Percentiles rank a stretch among this genome's conserved stretches.
phyloP scores from a whole-genome alignment of 2,888 invertebrate genomes.

The Agrotis exclamationis region DNA sequence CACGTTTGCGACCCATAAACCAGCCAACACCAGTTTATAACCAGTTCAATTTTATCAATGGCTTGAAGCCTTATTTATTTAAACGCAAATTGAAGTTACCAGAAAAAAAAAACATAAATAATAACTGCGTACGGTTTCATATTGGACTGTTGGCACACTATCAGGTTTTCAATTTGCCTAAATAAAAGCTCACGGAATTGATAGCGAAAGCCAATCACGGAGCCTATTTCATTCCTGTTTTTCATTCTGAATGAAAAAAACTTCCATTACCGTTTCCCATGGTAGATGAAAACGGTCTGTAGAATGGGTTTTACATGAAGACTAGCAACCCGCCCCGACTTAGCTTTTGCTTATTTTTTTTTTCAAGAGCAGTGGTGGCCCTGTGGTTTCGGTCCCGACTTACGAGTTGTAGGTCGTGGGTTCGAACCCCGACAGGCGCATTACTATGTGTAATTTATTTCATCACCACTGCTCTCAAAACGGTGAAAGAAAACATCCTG shows the following conservation, averaged over 20 bases:
- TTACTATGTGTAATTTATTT: no score
- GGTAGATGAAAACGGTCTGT: constrained; percentile 30
- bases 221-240: constrained; percentile 13
- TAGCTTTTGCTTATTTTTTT: no score
- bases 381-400: no score
- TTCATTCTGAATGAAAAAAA: constrained; percentile 21
- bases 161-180: constrained; percentile 35
- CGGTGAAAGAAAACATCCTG: no score
- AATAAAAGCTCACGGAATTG: constrained; percentile 39
- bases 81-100: neutral
- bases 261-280: neutral
- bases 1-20: no score
- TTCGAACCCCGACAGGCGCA: no score
- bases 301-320: constrained; percentile 14
- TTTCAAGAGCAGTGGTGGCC: no score
- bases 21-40: no score
- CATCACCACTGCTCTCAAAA: no score
- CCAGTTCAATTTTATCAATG: no score
- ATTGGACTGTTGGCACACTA: constrained; percentile 1
- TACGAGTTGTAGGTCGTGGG: no score
- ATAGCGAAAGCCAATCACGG: constrained; percentile 21
- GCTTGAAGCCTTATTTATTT: neutral
- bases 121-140: constrained; percentile 6
- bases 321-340: no score
- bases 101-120: neutral